Percentiles rank a stretch among this genome's conserved stretches.
Evolutionary conservation across 2,797 vertebrate genomes (phyloP).

Genomic region (Pangasius larnaudii): DNA sequence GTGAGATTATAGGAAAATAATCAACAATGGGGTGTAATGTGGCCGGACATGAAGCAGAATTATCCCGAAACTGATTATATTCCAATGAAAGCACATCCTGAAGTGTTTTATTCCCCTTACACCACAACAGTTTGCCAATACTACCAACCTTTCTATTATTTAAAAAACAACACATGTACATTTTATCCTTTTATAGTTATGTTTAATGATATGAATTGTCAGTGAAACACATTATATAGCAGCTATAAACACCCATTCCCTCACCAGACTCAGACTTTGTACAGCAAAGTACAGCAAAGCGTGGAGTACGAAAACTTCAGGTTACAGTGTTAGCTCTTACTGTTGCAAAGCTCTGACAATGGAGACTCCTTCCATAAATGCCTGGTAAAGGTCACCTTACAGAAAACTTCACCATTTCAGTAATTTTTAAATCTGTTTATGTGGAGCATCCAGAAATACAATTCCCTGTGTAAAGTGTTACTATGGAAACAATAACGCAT

Average conservation of each 20-base stretch:
- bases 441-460: too few relatives aligned
- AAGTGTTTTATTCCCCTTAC: neutral
- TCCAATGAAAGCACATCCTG: neutral
- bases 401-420: neutral
- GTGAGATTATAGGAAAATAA: neutral
- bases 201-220: neutral
- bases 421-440: neutral
- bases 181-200: neutral
- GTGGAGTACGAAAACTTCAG: neutral
- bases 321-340: neutral
- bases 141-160: neutral
- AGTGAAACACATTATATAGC: neutral
- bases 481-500: neutral
- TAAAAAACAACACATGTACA: neutral
- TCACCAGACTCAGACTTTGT: neutral
- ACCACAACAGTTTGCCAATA: neutral
- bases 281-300: neutral
- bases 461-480: neutral
- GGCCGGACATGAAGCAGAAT: neutral
- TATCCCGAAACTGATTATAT: neutral
- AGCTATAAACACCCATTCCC: neutral
- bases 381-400: neutral
- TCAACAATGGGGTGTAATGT: neutral
- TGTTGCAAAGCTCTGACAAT: neutral
- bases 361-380: neutral